Evolutionary conservation across 2,113 vertebrate genomes (phyloP).

Genomic region (Clarias macrocephalus): DNA sequence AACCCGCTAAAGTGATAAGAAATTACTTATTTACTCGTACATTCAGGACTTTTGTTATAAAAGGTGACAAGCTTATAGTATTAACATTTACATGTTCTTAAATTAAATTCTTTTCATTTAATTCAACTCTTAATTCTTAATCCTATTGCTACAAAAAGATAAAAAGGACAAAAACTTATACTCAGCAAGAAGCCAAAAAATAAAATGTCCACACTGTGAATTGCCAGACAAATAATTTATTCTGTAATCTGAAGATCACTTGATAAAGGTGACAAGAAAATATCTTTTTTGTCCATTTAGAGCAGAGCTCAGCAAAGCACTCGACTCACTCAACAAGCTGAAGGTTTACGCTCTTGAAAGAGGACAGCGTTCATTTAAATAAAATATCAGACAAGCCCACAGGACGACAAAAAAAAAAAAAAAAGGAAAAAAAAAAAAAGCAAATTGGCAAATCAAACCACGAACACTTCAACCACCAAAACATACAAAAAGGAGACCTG

Average conservation of each 20-base stretch:
- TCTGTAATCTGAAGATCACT: slow-evolving; percentile 54
- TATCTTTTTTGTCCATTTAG: slow-evolving; percentile 31
- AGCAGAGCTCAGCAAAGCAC: slow-evolving; percentile 35
- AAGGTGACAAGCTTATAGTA: not conserved
- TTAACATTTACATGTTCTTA: not conserved
- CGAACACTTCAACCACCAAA: slow-evolving; percentile 29
- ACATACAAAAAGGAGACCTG: slow-evolving; percentile 43
- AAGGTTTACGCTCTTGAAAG: slow-evolving; percentile 30
- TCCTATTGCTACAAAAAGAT: not conserved
- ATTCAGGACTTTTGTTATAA: not conserved
- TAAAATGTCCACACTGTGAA: not conserved
- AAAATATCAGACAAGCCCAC: slow-evolving; percentile 33
- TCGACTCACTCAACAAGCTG: slow-evolving; percentile 28
- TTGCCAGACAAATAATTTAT: slow-evolving; percentile 69
- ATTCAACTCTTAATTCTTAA: not conserved
- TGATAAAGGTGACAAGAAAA: slow-evolving; percentile 38
- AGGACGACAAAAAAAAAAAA: slow-evolving; percentile 36
- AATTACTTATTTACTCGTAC: not conserved
- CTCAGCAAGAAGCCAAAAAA: not conserved
- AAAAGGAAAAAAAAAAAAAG: slow-evolving; percentile 8
- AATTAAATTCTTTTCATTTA: not conserved
- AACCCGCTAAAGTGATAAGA: not conserved
- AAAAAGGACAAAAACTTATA: not conserved
- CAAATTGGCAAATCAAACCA: slow-evolving; percentile 42
- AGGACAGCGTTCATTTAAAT: slow-evolving; percentile 49